A percentile compares a stretch with the other conserved stretches of the same genome.
phyloP scores from a whole-genome alignment of 2,888 invertebrate species.

The Andricus quercusramuli region DNA sequence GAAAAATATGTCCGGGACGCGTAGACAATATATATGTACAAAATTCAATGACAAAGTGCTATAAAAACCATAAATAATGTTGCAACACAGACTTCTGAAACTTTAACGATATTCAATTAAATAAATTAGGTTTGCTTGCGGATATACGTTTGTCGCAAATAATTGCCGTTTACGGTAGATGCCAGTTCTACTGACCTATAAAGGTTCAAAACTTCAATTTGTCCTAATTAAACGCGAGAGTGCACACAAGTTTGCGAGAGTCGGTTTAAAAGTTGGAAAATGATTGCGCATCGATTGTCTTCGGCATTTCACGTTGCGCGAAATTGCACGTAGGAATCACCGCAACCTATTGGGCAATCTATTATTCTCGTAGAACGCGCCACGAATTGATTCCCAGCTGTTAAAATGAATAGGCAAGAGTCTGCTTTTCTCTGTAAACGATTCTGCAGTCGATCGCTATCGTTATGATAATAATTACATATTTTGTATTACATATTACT shows the following conservation, averaged over 20 bases:
- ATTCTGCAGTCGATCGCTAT: conserved; percentile 16
- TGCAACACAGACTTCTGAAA: background rate
- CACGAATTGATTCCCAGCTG: conserved; percentile 35
- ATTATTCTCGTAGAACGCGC: conserved; percentile 37
- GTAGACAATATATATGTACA: background rate
- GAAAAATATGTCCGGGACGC: too few species aligned
- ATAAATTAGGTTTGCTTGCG: conserved; percentile 9
- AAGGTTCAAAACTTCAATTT: conserved; percentile 25
- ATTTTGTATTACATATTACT: conserved; percentile 14
- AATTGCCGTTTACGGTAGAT: conserved; percentile 1
- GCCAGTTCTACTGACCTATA: conserved; percentile 17
- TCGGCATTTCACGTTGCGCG: conserved; percentile 40
- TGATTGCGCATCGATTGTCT: conserved; percentile 39
- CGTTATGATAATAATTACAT: conserved; percentile 30
- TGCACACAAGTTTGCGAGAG: background rate
- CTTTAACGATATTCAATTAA: conserved; percentile 13
- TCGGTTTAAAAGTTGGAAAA: conserved; percentile 2
- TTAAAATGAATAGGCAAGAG: conserved; percentile 28
- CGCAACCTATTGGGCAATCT: conserved; percentile 39
- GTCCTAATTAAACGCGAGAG: conserved; percentile 30
- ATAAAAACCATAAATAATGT: background rate
- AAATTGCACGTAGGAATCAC: conserved; percentile 39
- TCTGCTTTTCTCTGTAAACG: conserved; percentile 18
- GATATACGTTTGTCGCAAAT: conserved; percentile 14
- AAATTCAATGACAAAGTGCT: background rate